Base-by-base conservation (phyloP, 2,113 vertebrate species). In the Rhabdornis inornatus region DNA sequence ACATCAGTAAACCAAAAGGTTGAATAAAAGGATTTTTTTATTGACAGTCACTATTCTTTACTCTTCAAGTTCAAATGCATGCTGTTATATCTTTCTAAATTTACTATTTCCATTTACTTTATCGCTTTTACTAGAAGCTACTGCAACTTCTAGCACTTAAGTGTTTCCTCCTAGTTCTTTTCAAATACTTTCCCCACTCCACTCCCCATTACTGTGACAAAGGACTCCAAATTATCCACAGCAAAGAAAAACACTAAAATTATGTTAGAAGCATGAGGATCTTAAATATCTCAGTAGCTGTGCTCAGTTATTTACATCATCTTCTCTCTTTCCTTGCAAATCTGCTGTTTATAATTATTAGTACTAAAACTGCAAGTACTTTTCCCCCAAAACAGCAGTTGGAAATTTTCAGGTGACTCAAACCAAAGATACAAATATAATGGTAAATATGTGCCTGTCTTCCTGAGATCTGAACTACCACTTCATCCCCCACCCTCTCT, bases 361-460 rank as follows among this genome's bases (percentile, higher is more conserved):
- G 11, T 57, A 66, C 7, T 42, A 11, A 35, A 90, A 85, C 7
- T 74, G 18, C 35, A 71, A 2, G 2, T 20, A 47, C 3, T 49
- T 70, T 20, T 2, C 2, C 8, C 27, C 13, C 6, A 13, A 13
- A 23, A 9, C 13, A 20, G 3, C 56, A 82, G 24, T 0, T 71
- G 7, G 27, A 79, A 52, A 21, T 59, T 65, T 90, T 55, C 45
- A 83, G 40, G 57, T 70, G 23, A 72, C 16, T 31, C 28, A 53
- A 53, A 49, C 15, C 59, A 31, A 42, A 89, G 15, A n/a, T 12
- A 63, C 6, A 45, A 40, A 61, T 35, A 13, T 23, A 52, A 53
- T 44, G 6, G 20, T 11, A 75, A 71, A 78, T 5, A 5, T 6
- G 6, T 37, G 12, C 30, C 18, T 37, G 23, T 33, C 7, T 44